Evolutionary conservation across 2,888 invertebrate genomes (phyloP).

Genomic region (Deilephila elpenor): DNA sequence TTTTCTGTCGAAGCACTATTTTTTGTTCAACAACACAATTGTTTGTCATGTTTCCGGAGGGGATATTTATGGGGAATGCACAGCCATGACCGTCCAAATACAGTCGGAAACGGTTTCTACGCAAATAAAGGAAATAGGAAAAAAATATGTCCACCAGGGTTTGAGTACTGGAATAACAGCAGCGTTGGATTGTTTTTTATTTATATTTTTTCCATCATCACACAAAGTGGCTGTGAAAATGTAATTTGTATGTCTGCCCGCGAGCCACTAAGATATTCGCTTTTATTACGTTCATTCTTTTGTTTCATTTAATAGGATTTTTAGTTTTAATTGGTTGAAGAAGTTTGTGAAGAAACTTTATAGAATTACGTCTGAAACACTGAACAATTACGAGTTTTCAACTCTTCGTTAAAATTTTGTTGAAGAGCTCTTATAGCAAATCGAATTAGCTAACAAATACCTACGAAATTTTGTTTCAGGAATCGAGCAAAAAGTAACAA

Average conservation of each 20-base stretch:
- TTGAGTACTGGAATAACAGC: constrained; percentile 27
- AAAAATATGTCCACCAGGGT: constrained; percentile 26
- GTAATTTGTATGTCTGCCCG: background rate
- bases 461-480: no score
- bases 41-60: constrained; percentile 71
- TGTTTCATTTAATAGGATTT: constrained; percentile 8
- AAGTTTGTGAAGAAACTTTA: constrained; percentile 16
- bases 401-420: constrained; percentile 20
- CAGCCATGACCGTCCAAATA: constrained; percentile 57
- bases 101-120: constrained; percentile 63
- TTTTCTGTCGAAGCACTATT: constrained; percentile 24
- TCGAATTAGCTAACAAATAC: constrained; percentile 5
- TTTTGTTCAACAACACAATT: constrained; percentile 50
- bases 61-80: constrained; percentile 64
- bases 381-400: constrained; percentile 19
- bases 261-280: background rate
- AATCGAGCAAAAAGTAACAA: no score
- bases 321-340: constrained; percentile 16
- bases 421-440: constrained; percentile 11
- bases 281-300: constrained; percentile 5
- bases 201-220: constrained; percentile 14
- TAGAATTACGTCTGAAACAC: constrained; percentile 20
- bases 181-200: constrained; percentile 16
- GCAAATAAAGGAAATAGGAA: constrained; percentile 62
- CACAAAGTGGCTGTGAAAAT: background rate